A percentile compares a stretch with the other conserved stretches of the same genome.
Conservation (phyloP, 2,888 invertebrate genomes). For the Tachina lurida region DNA sequence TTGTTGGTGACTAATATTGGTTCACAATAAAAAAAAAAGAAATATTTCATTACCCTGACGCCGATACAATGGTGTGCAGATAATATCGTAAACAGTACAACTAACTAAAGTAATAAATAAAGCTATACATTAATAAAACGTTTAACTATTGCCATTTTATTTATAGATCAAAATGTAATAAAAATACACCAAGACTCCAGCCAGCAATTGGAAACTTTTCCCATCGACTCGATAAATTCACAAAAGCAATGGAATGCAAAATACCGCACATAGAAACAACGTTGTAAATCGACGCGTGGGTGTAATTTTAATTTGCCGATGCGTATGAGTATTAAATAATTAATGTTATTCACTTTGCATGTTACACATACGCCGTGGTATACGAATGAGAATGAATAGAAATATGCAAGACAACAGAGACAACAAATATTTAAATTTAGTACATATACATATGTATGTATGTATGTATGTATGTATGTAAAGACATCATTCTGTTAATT, state of each 20-base stretch:
- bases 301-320: neutral
- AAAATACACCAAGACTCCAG: neutral
- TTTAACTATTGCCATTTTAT: neutral
- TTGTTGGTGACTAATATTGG: neutral
- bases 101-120: neutral
- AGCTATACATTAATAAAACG: neutral
- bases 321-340: constrained; percentile 43
- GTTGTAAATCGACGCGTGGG: no score
- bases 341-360: neutral
- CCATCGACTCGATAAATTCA: no score
- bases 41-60: neutral
- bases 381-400: neutral
- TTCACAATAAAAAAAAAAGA: neutral
- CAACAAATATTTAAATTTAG: neutral
- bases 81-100: neutral
- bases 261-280: no score
- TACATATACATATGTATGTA: no score
- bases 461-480: neutral
- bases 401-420: neutral
- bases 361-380: constrained; percentile 8
- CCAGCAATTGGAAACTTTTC: no score
- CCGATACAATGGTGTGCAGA: neutral
- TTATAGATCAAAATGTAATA: neutral
- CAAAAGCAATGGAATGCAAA: no score
- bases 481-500: neutral